Evolutionary conservation across 2,888 invertebrate species (phyloP).

Genomic region (Drosophila demipolita): DNA sequence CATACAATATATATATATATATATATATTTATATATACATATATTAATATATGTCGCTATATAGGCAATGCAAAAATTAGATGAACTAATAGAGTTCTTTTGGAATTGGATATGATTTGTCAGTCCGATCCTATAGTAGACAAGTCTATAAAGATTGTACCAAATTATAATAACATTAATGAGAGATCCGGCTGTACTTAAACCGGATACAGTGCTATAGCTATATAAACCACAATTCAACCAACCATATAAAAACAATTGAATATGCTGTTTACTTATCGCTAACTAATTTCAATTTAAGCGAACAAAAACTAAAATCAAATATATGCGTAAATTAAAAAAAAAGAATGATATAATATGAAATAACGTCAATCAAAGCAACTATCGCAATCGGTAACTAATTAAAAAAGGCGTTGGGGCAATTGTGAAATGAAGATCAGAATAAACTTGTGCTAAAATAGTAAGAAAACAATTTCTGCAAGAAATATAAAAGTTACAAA

Average conservation of each 20-base stretch:
- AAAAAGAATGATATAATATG: slow-evolving; percentile 48
- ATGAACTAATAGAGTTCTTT: slow-evolving; percentile 33
- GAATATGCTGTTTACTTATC: slow-evolving; percentile 49
- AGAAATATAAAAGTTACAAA: slow-evolving; percentile 33
- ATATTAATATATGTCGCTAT: slow-evolving; percentile 15
- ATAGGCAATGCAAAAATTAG: slow-evolving; percentile 20
- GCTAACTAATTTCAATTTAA: slow-evolving; percentile 46
- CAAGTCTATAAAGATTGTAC: slow-evolving; percentile 9
- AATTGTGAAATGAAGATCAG: slow-evolving; percentile 47
- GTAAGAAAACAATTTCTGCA: slow-evolving; percentile 24
- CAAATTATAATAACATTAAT: slow-evolving; percentile 10
- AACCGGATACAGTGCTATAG: slow-evolving; percentile 67
- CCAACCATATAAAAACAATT: slow-evolving; percentile 34
- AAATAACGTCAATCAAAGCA: slow-evolving; percentile 48
- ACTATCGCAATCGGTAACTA: slow-evolving; percentile 43
- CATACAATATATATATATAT: slow-evolving; percentile 16
- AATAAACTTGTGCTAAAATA: slow-evolving; percentile 19
- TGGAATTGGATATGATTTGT: slow-evolving; percentile 33
- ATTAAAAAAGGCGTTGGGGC: slow-evolving; percentile 60
- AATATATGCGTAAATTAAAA: slow-evolving; percentile 45
- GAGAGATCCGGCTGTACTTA: slow-evolving; percentile 60
- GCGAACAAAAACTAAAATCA: slow-evolving; percentile 8
- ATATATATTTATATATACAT: slow-evolving; percentile 22
- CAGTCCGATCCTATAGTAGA: slow-evolving; percentile 25
- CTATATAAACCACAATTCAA: slow-evolving; percentile 29